These are phyloP conservation scores for Sphaerodactylus townsendi DNA, from an alignment of 2,113 vertebrate genomes.

Conservation along the genomic window DNA sequence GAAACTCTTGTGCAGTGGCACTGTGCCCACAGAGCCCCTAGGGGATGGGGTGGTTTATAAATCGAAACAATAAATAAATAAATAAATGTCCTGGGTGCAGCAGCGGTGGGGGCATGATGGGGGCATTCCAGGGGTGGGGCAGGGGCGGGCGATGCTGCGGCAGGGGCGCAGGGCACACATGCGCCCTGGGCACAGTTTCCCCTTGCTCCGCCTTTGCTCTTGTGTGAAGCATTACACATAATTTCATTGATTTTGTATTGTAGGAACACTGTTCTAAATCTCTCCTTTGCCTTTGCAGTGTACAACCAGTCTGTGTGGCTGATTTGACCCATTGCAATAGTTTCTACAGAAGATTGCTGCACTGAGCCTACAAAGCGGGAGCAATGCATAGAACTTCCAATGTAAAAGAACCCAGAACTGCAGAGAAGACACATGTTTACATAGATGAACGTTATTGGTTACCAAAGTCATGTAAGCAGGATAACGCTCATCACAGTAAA, in stretches of 20 bases:
- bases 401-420: background rate
- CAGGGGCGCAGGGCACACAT: no score
- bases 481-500: background rate
- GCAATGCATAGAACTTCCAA: background rate
- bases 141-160: no score
- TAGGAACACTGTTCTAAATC: background rate
- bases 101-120: no score
- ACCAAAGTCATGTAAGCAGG: background rate
- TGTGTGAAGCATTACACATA: background rate
- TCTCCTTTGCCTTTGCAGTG: background rate
- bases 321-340: background rate
- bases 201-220: no score
- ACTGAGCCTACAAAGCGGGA: background rate
- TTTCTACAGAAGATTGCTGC: background rate
- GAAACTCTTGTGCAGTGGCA: no score
- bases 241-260: background rate
- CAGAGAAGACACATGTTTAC: background rate
- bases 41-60: no score
- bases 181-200: no score
- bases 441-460: background rate
- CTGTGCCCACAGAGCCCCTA: no score
- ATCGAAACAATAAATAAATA: no score
- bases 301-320: background rate
- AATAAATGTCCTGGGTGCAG: no score
- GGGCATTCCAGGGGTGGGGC: no score